Base-by-base conservation (phyloP, 2,888 invertebrate genomes). In the Allophyes oxyacanthae region DNA sequence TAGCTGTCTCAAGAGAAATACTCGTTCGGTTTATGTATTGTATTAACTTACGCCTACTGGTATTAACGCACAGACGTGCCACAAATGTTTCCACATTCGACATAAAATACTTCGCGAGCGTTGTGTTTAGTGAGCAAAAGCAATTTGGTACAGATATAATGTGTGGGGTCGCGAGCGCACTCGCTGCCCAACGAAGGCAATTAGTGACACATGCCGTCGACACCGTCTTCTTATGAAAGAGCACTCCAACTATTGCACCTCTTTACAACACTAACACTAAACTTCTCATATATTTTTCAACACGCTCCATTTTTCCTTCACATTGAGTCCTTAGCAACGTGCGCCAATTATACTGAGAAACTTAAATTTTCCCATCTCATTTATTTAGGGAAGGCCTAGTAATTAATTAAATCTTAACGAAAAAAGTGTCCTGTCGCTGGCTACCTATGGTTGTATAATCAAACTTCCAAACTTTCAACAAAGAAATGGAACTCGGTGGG, bases 121-220 rank as follows among this genome's bases (percentile, higher is more conserved):
- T 76, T 77, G 56, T 71, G 68, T 76, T 77, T 68, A 69, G 72
- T 62, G 49, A 58, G 64, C 65, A 64, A 77, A 78, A 78, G 77
- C 81, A 79, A 79, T 84, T 81, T 79, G 72, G 72, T 73, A 56
- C 72, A 77, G 72, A 77, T 68, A 79, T 74, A 78, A 75, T 64
- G 72, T 62, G 57, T 49, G 50, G 36, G 20, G 58, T 46, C 52
- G 43, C 55, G 46, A 62, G 62, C 66, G 58, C 66, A 72, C 75
- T 78, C 77, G 75, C 81, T 83, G 84, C 68, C 85, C 85, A 84
- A 83, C 81, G 82, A 83, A 82, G 85, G 86, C 88, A 89, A 91
- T 91, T 90, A 90, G 86, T 67, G 82, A 79, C 89, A 90, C 83
- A 86, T 85, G 88, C 83, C 83, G 84, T 80, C 83, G 76, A 80